phyloP scores from a whole-genome alignment of 2,888 invertebrate genomes.

The Zygothrica quintamaculata region DNA sequence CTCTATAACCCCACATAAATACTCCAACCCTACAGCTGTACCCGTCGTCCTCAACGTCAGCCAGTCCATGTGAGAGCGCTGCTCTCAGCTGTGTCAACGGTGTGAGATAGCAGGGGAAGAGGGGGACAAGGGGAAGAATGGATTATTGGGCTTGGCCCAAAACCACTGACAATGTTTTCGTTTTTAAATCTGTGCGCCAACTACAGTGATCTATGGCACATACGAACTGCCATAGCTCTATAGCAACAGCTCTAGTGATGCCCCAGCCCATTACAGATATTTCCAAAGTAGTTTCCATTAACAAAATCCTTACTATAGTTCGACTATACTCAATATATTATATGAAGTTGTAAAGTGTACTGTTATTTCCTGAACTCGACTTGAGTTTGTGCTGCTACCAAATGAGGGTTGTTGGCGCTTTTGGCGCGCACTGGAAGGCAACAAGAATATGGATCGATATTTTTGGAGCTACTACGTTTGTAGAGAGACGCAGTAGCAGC shows the following conservation, averaged over 20 bases:
- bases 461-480: conserved; percentile 48
- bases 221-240: too few relatives aligned
- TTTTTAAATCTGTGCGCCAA: conserved; percentile 54
- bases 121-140: background rate
- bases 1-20: conserved; percentile 1
- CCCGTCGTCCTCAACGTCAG: background rate
- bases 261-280: too few relatives aligned
- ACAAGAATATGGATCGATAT: conserved; percentile 66
- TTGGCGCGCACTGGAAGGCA: conserved; percentile 68
- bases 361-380: conserved; percentile 6
- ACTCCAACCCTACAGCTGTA: background rate
- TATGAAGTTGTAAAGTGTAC: background rate
- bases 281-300: background rate
- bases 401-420: conserved; percentile 54
- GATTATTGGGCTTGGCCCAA: conserved; percentile 23
- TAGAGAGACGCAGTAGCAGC: conserved; percentile 5
- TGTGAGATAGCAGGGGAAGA: conserved; percentile 13
- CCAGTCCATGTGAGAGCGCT: conserved; percentile 27
- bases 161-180: conserved; percentile 33
- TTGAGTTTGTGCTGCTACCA: conserved; percentile 9
- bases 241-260: too few relatives aligned
- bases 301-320: conserved; percentile 1
- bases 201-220: conserved; percentile 26
- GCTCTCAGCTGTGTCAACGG: conserved; percentile 63
- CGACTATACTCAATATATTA: background rate